Base-by-base conservation (phyloP, 2,797 vertebrate species). In the Otus scops region DNA sequence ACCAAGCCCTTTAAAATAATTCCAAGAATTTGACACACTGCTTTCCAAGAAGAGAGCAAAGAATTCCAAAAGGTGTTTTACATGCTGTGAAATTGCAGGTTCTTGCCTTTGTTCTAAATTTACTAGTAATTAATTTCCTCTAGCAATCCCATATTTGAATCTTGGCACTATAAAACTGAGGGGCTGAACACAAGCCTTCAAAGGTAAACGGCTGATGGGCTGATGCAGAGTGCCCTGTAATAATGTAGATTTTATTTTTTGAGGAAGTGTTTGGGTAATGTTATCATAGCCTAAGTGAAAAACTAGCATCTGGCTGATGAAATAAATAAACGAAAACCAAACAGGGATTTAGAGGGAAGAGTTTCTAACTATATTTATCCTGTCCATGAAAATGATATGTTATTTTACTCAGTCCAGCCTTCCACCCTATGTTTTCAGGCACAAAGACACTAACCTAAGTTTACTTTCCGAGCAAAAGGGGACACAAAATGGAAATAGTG, bases 111-210 rank as follows among this genome's bases (percentile, higher is more conserved):
- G 96, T 97, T 95, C 96, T 95, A 85, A 93, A 94, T 97, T 96
- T 96, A 97, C 93, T 96, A 85, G 95, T 96, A 95, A 97, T 95
- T 96, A 95, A 97, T 97, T 97, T 97, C 95, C 96, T 96, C 89
- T 94, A 84, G 93, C 92, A 93, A 95, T 92, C 88, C 90, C 71
- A 89, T 94, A 95, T 94, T 85, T 92, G 86, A 96, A 95, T 92
- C 86, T 95, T 87, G 93, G 90, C 85, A 75, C 94, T 89, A 92
- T 96, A 96, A 94, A 96, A 96, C 48, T 0, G 20, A 91, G 60
- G 64, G 81, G 63, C 85, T 81, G 80, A 96, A 85, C 69, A 71
- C 60, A 65, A 78, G n/a, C 63, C 92, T 93, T 97, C 95, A 97
- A 97, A 97, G 90, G 92, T 88, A 76, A 54, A 75, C 1, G 2